phyloP scores from a whole-genome alignment of 2,797 vertebrate genomes.

The Spheniscus humboldti region DNA sequence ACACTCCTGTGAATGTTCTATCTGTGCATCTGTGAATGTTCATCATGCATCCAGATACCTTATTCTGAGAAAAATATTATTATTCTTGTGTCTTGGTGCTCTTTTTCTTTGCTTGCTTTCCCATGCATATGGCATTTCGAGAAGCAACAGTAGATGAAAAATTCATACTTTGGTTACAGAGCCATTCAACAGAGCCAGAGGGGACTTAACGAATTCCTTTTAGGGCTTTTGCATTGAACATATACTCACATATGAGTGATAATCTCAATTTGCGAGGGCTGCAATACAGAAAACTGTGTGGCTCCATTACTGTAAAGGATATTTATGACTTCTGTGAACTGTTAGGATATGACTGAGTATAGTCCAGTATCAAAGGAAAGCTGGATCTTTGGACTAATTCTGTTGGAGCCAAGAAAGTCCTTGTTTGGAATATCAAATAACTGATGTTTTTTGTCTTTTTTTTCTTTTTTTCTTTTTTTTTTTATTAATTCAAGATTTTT shows the following conservation, averaged over 20 bases:
- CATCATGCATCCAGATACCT: neutral
- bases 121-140: neutral
- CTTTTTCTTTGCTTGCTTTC: neutral
- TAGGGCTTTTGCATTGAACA: neutral
- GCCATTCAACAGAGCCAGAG: neutral
- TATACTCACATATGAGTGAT: neutral
- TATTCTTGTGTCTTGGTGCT: neutral
- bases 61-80: neutral
- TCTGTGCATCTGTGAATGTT: neutral
- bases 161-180: neutral
- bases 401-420: neutral
- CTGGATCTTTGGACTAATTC: neutral
- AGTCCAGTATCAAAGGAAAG: neutral
- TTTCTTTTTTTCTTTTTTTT: accelerated
- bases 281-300: neutral
- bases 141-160: neutral
- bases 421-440: neutral
- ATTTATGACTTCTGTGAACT: neutral
- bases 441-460: neutral
- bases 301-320: neutral
- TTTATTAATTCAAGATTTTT: neutral
- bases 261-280: neutral
- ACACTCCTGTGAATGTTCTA: neutral
- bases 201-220: neutral
- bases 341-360: neutral